phyloP scores from a whole-genome alignment of 2,888 invertebrate genomes.

The Nowickia ferox region DNA sequence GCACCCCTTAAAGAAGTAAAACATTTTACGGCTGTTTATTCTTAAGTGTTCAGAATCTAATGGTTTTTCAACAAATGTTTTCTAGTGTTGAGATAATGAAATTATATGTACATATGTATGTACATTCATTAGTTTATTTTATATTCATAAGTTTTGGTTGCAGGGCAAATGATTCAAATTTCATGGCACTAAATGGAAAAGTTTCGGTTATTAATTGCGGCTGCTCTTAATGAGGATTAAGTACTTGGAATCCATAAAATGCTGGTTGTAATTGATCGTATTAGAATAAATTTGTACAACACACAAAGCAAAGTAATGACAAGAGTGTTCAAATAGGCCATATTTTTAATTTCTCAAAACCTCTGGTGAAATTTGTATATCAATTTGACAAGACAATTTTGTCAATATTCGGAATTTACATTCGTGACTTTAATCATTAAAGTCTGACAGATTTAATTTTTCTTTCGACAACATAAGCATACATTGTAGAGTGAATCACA shows the following conservation, averaged over 20 bases:
- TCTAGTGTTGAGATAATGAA: not conserved
- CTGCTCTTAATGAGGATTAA: not conserved
- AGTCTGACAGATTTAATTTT: no score
- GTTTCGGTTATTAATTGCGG: not conserved
- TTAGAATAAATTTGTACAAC: not conserved
- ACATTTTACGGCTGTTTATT: not conserved
- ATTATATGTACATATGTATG: not conserved
- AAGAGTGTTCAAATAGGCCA: not conserved
- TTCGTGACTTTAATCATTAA: no score
- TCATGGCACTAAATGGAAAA: not conserved
- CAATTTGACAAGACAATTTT: no score
- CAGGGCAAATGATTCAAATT: conserved; percentile 19
- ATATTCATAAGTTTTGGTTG: conserved; percentile 11
- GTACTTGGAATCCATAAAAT: not conserved
- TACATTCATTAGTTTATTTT: no score
- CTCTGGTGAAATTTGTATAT: no score
- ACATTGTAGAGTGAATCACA: no score
- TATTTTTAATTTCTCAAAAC: no score
- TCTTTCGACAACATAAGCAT: no score
- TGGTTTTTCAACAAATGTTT: conserved; percentile 22
- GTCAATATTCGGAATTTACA: no score
- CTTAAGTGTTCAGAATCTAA: conserved; percentile 14
- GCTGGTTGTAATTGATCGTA: not conserved
- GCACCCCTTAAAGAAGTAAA: not conserved
- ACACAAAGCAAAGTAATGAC: no score